Percentiles rank a stretch among this genome's conserved stretches.
Conservation (phyloP, 2,888 invertebrate genomes). For the Drosophila suboccidentalis region DNA sequence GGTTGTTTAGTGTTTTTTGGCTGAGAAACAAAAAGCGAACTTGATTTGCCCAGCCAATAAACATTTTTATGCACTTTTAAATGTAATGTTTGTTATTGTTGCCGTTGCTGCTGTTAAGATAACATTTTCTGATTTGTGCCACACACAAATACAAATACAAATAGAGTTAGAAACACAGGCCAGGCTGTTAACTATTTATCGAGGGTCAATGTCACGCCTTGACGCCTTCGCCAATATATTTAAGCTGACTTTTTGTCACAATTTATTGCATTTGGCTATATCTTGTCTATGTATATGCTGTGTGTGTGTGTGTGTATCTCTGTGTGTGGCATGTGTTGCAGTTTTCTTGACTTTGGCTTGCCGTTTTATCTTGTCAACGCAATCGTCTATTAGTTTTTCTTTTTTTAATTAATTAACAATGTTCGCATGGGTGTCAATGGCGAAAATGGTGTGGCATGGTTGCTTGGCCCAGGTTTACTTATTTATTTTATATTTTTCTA, state of each 20-base stretch:
- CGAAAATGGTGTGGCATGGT: constrained; percentile 54
- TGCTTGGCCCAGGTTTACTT: constrained; percentile 35
- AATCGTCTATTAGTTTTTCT: constrained; percentile 73
- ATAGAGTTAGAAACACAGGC: constrained; percentile 14
- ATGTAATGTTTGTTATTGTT: constrained; percentile 57
- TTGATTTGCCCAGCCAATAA: constrained; percentile 60
- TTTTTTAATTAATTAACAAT: constrained; percentile 78
- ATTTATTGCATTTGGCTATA: constrained; percentile 71
- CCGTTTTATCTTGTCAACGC: constrained; percentile 76
- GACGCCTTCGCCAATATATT: constrained; percentile 71
- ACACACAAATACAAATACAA: constrained; percentile 47
- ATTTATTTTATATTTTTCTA: constrained; percentile 27
- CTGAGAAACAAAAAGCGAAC: constrained; percentile 59
- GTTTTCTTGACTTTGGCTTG: constrained; percentile 53
- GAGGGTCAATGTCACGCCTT: constrained; percentile 79
- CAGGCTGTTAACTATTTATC: constrained; percentile 43
- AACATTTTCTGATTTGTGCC: constrained; percentile 65
- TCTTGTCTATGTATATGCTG: constrained; percentile 10
- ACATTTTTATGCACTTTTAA: constrained; percentile 76
- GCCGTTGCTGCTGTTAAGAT: constrained; percentile 51
- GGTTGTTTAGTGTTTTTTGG: constrained; percentile 52
- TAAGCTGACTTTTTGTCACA: constrained; percentile 66
- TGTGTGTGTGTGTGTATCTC: constrained; percentile 17
- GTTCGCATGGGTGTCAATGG: constrained; percentile 77
- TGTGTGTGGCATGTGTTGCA: constrained; percentile 44